Evolutionary conservation across 2,888 invertebrate species (phyloP), one percentile per base, ranked within the genome.

Genomic region (Eutolmus rufibarbis): DNA sequence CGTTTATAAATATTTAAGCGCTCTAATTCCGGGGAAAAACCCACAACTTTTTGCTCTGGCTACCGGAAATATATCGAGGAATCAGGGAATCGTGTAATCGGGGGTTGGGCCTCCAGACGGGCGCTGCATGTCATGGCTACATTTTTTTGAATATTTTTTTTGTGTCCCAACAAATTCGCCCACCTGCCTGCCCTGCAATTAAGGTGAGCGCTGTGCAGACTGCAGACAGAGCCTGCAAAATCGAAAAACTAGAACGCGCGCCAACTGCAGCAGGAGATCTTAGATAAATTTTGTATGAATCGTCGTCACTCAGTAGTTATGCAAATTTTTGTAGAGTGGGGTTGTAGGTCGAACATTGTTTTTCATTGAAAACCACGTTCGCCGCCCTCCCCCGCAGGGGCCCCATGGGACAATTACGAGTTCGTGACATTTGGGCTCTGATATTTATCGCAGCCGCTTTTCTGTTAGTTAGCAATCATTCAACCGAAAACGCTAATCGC

Each of bases 401-500:
- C 5, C 19, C 0, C 16, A 51, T 19, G 28, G 66, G 28, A 66
- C 66, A 19, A 66, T 66, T 66, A 66, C 23, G 66, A 28, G 23
- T 79, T 79, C 79, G 79, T 79, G 79, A 79, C n/a, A 34, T 51
- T 79, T 31, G 23, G 46, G 51, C 66, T 51, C 51, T 16, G 51
- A 79, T 79, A 79, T 51, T 51, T 79, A 51, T 51, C 51, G 51
- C 79, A 46, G 28, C 16, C 51, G 51, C 66, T 66, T 79, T 79
- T 79, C 79, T 51, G 51, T 79, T 79, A 51, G 51, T 46, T 51
- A 34, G 51, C 51, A 79, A 79, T 51, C 51, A 79, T 51, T 79
- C 79, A 79, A 79, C 79, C 79, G 79, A 79, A 79, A 79, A 79
- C 31, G 40, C 37, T 79, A 79, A 79, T 51, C 66, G 19, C 66